Conservation (phyloP, 2,888 invertebrate species). For the Rotaria macrura region DNA sequence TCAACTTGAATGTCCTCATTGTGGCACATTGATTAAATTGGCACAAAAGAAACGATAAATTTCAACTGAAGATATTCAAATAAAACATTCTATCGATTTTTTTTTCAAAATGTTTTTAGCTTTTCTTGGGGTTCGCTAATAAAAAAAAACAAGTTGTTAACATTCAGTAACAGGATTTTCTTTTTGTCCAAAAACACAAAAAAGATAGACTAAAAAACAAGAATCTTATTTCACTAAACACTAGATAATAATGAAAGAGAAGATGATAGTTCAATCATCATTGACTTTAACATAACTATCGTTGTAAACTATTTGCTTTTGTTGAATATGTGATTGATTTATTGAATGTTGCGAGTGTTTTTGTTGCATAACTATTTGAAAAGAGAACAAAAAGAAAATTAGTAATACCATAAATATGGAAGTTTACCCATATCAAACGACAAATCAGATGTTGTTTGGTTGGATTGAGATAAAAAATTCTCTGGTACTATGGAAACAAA, state of each 20-base stretch:
- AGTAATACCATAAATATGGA: neutral
- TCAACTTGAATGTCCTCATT: constrained; percentile 15
- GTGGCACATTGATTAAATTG: neutral
- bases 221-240: too few relatives aligned
- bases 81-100: neutral
- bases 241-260: neutral
- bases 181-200: neutral
- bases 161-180: neutral
- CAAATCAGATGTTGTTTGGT: neutral
- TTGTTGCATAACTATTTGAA: neutral
- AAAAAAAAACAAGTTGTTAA: neutral
- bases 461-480: neutral
- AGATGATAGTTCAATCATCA: neutral
- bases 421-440: neutral
- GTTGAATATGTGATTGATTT: neutral
- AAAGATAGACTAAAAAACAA: neutral
- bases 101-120: neutral
- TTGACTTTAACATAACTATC: neutral
- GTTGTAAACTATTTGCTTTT: neutral
- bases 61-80: neutral
- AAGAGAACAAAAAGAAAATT: neutral
- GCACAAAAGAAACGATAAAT: neutral
- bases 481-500: neutral
- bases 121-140: neutral
- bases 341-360: neutral